Evolutionary conservation across 2,113 vertebrate species (phyloP), one percentile per base, ranked within the genome.

Genomic region (Caloenas nicobarica): DNA sequence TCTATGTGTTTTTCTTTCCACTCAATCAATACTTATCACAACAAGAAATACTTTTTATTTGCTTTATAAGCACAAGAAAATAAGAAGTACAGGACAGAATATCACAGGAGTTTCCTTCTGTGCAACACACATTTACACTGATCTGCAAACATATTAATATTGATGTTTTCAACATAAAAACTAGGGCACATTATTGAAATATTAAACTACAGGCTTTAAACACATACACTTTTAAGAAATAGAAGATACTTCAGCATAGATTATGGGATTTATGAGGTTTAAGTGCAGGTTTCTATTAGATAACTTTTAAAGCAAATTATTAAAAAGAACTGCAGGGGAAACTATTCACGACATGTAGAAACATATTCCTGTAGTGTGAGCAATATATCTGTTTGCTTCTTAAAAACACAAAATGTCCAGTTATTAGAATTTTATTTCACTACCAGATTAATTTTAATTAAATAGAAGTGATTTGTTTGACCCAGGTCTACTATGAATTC

Each of bases 101-200:
- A 93, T 46, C 15, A 72, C 6, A 2, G 28, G 56, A 88, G 16
- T 60, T 92, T 86, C 25, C 22, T 89, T 84, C 53, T 2, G 1
- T 53, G 61, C 33, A 87, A 84, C 34, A 62, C 17, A 56, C 5
- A 18, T 15, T 81, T 89, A 81, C 34, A 60, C 42, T 57, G 58
- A 79, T 50, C 36, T 93, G 77, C 48, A 91, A 96, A 90, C 34
- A 64, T 22, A 80, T 64, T 78, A 68, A 94, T 83, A 87, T 51
- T 76, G 14, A 76, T 88, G 57, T 79, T 83, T 90, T 56, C 85
- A 88, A 70, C 11, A 69, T 46, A 81, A 91, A 89, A 95, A 79
- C 40, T 82, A 68, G 50, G 42, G 24, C 46, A 83, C 4, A 19
- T 91, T 86, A 84, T 25, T 69, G 50, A 72, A 95, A 76, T 23